Conservation (phyloP, 2,888 invertebrate species). For the Phengaris arion region DNA sequence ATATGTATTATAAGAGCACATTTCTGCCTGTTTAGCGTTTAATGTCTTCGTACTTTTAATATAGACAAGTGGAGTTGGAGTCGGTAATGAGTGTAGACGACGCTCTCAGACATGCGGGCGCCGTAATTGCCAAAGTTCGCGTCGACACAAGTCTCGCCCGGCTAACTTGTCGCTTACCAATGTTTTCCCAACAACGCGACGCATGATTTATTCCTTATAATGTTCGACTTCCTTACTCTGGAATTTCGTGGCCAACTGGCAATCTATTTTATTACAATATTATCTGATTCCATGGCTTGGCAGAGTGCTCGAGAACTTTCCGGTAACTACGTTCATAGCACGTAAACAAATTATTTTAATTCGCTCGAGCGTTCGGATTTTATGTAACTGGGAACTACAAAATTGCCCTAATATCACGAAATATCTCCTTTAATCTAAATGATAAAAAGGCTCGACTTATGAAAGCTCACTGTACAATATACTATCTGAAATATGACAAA, state of each 20-base stretch:
- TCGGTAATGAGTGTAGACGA: conserved; percentile 74
- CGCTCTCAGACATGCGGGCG: conserved; percentile 78
- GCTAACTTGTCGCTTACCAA: conserved; percentile 69
- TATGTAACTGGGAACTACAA: conserved; percentile 9
- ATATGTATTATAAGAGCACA: conserved; percentile 27
- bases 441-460: conserved; percentile 8
- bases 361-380: background rate
- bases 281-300: conserved; percentile 14
- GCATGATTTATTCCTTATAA: conserved; percentile 50
- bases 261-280: conserved; percentile 25
- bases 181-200: conserved; percentile 70
- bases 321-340: background rate
- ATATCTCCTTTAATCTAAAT: background rate
- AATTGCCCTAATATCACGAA: conserved; percentile 5
- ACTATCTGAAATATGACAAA: conserved; percentile 11
- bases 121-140: conserved; percentile 79
- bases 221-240: conserved; percentile 23
- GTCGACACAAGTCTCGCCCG: conserved; percentile 57
- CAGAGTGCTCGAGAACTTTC: conserved; percentile 1
- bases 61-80: conserved; percentile 71
- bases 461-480: conserved; percentile 2
- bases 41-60: conserved; percentile 61
- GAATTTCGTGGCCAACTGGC: conserved; percentile 4
- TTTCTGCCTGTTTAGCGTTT: conserved; percentile 29
- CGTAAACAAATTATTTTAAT: conserved; percentile 18